Evolutionary conservation across 1,140 invertebrate genomes (phyloP).

Genomic region (Conopomorpha cramerella): DNA sequence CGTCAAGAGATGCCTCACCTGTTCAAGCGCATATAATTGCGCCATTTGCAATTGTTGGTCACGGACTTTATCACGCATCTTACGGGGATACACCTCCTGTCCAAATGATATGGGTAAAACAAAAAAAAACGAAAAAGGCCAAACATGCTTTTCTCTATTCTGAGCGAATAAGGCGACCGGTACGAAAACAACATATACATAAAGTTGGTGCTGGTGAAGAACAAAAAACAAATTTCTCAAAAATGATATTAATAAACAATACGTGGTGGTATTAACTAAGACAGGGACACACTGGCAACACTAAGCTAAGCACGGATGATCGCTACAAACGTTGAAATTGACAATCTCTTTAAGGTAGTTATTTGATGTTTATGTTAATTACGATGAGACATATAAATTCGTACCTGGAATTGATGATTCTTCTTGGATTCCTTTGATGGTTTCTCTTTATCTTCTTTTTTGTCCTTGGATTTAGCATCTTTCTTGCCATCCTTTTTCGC

Average conservation of each 20-base stretch:
- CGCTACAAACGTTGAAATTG: too few relatives aligned
- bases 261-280: conserved; percentile 41
- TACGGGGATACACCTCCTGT: conserved; percentile 72
- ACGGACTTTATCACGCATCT: conserved; percentile 73
- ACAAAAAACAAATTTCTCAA: too few relatives aligned
- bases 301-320: too few relatives aligned
- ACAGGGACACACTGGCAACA: conserved; percentile 31
- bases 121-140: conserved; percentile 45
- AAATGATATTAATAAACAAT: conserved; percentile 21
- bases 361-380: conserved; percentile 17
- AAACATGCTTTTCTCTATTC: too few relatives aligned
- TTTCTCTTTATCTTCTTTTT: conserved; percentile 57
- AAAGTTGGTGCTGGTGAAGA: too few relatives aligned
- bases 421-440: conserved; percentile 65
- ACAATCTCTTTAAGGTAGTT: too few relatives aligned
- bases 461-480: conserved; percentile 61
- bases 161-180: too few relatives aligned
- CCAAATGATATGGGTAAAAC: conserved; percentile 60
- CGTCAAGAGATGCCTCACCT: conserved; percentile 53
- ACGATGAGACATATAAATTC: conserved; percentile 11
- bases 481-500: conserved; percentile 65
- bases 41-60: conserved; percentile 61
- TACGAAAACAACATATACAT: too few relatives aligned
- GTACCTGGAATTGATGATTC: conserved; percentile 67
- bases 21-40: conserved; percentile 57